These are phyloP conservation scores for Cyanoramphus novaezelandiae DNA, from an alignment of 2,113 vertebrate species.

Conservation along the genomic window DNA sequence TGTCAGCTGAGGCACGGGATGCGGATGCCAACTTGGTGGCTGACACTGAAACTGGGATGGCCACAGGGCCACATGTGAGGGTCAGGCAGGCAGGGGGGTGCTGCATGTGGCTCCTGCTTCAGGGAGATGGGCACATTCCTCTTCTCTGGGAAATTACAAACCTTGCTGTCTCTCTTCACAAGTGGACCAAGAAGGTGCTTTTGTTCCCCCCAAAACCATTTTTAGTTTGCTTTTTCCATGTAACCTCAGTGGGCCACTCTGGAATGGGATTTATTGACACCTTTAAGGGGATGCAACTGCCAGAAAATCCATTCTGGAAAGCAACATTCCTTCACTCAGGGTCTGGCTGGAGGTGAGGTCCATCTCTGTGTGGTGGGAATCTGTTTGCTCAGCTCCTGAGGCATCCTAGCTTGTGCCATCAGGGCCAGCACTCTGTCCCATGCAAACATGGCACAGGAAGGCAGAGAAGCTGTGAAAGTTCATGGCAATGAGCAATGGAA, in stretches of 20 bases:
- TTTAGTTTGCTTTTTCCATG: not conserved
- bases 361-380: not conserved
- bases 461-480: not conserved
- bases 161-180: not conserved
- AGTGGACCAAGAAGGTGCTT: not conserved
- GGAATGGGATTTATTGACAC: not conserved
- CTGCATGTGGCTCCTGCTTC: not conserved
- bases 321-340: not conserved
- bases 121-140: not conserved
- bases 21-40: not conserved
- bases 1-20: constrained; percentile 20
- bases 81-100: not conserved
- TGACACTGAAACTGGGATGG: fast-evolving
- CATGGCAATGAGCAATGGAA: constrained; percentile 1
- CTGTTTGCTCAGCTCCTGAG: not conserved
- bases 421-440: not conserved
- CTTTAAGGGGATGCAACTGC: not conserved
- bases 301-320: not conserved
- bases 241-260: not conserved
- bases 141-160: not conserved
- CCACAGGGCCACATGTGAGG: fast-evolving
- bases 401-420: not conserved
- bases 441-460: not conserved
- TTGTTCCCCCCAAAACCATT: not conserved
- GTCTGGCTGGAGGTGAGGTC: not conserved